phyloP scores from a whole-genome alignment of 2,113 vertebrate species.

The Leptobrachium ailaonicum region DNA sequence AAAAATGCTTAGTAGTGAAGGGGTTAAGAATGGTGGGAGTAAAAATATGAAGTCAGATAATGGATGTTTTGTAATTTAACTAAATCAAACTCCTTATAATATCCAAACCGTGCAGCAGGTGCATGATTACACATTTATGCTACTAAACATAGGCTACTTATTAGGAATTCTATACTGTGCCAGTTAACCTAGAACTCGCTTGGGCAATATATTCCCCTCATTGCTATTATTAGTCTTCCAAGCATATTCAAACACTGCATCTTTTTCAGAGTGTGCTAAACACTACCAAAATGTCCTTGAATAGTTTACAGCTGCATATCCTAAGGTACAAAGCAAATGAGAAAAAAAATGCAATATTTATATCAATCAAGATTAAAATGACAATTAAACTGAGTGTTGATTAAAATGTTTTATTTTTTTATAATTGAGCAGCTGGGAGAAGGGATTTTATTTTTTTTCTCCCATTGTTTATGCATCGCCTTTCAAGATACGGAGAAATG shows the following conservation, averaged over 20 bases:
- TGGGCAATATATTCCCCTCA: not conserved
- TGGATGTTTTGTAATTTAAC: no score
- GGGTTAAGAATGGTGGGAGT: no score
- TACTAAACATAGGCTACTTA: no score
- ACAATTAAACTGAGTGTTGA: conserved; percentile 34
- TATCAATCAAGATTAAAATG: conserved; percentile 39
- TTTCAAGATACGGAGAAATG: conserved; percentile 23
- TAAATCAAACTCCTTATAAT: no score
- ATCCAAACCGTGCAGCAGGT: no score
- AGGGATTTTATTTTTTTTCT: not conserved
- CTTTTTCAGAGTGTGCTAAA: not conserved
- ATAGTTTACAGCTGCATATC: conserved; percentile 9
- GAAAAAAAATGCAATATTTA: conserved; percentile 13
- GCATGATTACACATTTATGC: no score
- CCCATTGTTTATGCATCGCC: conserved; percentile 30
- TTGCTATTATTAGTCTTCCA: not conserved
- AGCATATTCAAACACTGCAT: not conserved
- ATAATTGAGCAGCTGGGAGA: conserved; percentile 42
- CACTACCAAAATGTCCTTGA: conserved; percentile 15
- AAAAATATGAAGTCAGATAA: no score
- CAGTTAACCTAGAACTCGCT: not conserved
- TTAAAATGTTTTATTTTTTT: conserved; percentile 44
- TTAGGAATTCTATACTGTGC: no score
- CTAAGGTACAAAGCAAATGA: conserved; percentile 11
- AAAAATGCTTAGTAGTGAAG: no score